Conservation (phyloP, 2,888 invertebrate genomes). For the Syrista parreyssii region DNA sequence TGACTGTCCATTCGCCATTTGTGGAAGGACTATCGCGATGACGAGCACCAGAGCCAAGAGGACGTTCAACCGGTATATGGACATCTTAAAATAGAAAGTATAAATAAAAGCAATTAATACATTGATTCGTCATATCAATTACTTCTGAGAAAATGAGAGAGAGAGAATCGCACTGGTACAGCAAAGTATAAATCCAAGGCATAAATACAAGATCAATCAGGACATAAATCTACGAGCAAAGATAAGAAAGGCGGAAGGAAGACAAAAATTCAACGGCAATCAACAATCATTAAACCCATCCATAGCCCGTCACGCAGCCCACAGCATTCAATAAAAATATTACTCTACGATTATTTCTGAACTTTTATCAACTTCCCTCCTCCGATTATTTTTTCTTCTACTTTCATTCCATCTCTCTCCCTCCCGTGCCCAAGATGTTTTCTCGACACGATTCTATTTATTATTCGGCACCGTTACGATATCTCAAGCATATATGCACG, state of each 20-base stretch:
- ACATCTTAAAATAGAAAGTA: slow-evolving; percentile 52
- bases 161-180: neutral
- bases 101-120: neutral
- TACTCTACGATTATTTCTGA: neutral
- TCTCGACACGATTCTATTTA: neutral
- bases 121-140: neutral
- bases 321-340: neutral
- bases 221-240: neutral
- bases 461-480: neutral
- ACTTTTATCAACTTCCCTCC: neutral
- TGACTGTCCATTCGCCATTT: slow-evolving; percentile 44
- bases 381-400: neutral
- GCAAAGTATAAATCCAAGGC: neutral
- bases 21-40: slow-evolving; percentile 41
- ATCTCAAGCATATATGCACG: neutral
- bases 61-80: slow-evolving; percentile 45
- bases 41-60: slow-evolving; percentile 47
- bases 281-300: neutral
- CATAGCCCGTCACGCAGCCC: neutral
- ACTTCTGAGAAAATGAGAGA: neutral
- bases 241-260: neutral
- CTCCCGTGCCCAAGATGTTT: neutral
- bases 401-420: neutral
- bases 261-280: neutral
- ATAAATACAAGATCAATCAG: neutral